Evolutionary conservation across 2,797 vertebrate species (phyloP).

Genomic region (Valencia hispanica): DNA sequence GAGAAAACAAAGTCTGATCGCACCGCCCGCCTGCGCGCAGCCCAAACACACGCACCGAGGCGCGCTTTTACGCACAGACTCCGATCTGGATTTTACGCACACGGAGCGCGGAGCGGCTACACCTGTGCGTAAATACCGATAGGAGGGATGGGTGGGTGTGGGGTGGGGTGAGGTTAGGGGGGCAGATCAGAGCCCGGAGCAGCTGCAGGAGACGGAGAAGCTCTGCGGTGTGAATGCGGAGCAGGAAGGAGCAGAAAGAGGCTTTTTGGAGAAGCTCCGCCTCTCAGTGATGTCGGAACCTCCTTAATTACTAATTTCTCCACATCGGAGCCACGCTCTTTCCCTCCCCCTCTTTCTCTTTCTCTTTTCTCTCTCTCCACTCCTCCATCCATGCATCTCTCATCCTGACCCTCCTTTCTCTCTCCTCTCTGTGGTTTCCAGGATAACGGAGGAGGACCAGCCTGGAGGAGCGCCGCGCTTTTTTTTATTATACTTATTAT

Average conservation of each 20-base stretch:
- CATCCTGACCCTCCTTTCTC: constrained; percentile 62
- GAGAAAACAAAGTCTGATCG: constrained; percentile 64
- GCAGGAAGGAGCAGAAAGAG: constrained; percentile 31
- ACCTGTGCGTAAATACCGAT: constrained; percentile 40
- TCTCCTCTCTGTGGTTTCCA: constrained; percentile 56
- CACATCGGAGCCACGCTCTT: constrained; percentile 45
- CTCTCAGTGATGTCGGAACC: constrained; percentile 69
- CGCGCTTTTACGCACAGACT: constrained; percentile 43
- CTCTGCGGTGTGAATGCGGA: not conserved
- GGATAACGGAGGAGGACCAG: constrained; percentile 59
- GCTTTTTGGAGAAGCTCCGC: constrained; percentile 71
- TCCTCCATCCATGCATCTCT: constrained; percentile 58
- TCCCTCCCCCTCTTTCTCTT: constrained; percentile 39
- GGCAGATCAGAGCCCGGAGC: not conserved
- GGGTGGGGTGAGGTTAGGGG: constrained; percentile 26
- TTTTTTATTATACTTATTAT: constrained; percentile 13
- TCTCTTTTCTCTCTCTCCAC: constrained; percentile 40
- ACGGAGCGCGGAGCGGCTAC: not conserved
- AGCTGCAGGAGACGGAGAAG: not conserved
- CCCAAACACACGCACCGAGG: constrained; percentile 25
- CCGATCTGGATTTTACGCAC: not conserved
- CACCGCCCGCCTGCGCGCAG: constrained; percentile 15
- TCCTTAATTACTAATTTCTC: constrained; percentile 83
- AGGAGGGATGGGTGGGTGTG: not conserved
- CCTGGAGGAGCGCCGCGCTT: constrained; percentile 43